Evolutionary conservation across 2,888 invertebrate species (phyloP).

Genomic region (Nephrocerus scutellatus): DNA sequence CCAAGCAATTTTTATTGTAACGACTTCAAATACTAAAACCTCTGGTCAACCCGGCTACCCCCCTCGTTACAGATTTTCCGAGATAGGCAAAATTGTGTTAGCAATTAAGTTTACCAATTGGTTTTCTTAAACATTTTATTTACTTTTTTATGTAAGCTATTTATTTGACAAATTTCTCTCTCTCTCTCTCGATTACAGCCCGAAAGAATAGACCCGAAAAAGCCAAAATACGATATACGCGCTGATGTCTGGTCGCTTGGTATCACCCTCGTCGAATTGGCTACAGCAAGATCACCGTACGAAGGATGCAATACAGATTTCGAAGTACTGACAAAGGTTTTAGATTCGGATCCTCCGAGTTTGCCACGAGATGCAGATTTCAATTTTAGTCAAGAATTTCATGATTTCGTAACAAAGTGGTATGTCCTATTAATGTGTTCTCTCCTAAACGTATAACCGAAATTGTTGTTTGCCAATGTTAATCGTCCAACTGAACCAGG

Average conservation of each 20-base stretch:
- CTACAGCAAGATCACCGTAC: constrained; percentile 93
- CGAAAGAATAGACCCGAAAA: constrained; percentile 90
- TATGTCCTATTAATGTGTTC: constrained; percentile 48
- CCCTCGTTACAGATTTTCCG: too few relatives aligned
- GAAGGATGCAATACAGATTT: constrained; percentile 94
- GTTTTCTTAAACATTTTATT: not conserved
- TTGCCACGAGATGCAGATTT: constrained; percentile 64
- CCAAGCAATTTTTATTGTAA: too few relatives aligned
- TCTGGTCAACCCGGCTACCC: too few relatives aligned
- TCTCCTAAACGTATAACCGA: not conserved
- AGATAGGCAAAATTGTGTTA: too few relatives aligned
- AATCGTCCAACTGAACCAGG: too few relatives aligned
- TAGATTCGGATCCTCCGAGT: constrained; percentile 81
- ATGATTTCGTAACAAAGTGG: constrained; percentile 87
- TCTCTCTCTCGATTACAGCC: constrained; percentile 57
- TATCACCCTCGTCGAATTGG: constrained; percentile 91
- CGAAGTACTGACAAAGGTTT: constrained; percentile 88
- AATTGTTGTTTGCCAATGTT: too few relatives aligned
- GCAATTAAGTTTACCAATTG: too few relatives aligned
- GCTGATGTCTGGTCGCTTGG: constrained; percentile 99
- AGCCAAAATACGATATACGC: constrained; percentile 95
- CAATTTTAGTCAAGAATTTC: constrained; percentile 75
- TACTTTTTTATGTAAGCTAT: constrained; percentile 1
- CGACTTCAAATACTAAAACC: too few relatives aligned
- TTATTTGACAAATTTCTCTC: not conserved